Conservation (phyloP, 1,140 invertebrate species). For the Eueides isabella region DNA sequence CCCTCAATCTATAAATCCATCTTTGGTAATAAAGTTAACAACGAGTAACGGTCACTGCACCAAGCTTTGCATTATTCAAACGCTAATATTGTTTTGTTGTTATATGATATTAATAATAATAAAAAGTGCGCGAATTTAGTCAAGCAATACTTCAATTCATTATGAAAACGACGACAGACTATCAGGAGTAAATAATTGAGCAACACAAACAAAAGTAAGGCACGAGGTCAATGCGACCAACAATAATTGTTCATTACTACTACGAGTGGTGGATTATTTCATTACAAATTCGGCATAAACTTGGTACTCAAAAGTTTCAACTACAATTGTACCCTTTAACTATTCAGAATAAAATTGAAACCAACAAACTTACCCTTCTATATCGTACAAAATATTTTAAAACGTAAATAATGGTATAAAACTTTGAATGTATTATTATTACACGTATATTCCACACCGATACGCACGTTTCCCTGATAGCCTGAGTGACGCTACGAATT, state of each 20-base stretch:
- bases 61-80: constrained; percentile 49
- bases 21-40: constrained; percentile 79
- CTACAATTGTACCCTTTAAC: constrained; percentile 24
- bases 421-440: constrained; percentile 23
- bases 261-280: constrained; percentile 5
- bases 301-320: constrained; percentile 22
- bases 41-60: constrained; percentile 65
- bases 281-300: constrained; percentile 19
- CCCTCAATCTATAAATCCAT: constrained; percentile 68
- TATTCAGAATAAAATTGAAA: constrained; percentile 27
- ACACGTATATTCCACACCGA: constrained; percentile 22
- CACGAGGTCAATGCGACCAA: constrained; percentile 66
- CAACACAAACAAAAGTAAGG: constrained; percentile 74
- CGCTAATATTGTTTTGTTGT: constrained; percentile 40
- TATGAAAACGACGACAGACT: constrained; percentile 51
- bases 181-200: constrained; percentile 65
- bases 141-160: constrained; percentile 43
- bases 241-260: constrained; percentile 42
- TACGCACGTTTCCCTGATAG: constrained; percentile 51
- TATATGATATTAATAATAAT: constrained; percentile 46
- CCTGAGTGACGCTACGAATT: constrained; percentile 57
- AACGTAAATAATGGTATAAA: constrained; percentile 34
- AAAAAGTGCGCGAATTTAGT: constrained; percentile 38
- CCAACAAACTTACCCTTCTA: constrained; percentile 35
- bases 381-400: constrained; percentile 39